phyloP scores from a whole-genome alignment of 2,888 invertebrate genomes.

The Plebejus melissa region DNA sequence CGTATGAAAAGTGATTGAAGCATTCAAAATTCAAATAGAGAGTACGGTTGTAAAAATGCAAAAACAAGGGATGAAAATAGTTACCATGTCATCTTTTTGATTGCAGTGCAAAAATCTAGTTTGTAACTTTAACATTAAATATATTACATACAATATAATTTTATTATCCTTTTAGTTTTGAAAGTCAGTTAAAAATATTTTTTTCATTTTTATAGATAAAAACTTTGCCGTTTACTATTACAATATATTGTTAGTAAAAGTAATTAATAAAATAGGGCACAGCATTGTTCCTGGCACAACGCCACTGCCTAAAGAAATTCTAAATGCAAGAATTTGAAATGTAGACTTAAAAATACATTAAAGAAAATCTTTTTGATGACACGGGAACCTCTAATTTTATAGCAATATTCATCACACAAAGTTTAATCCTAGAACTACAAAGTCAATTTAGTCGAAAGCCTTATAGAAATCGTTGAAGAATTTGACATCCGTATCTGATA shows the following conservation, averaged over 20 bases:
- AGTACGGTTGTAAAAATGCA: background rate
- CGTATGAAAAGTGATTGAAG: background rate
- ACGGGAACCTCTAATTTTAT: too few species aligned
- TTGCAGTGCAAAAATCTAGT: background rate
- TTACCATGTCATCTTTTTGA: background rate
- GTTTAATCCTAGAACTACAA: background rate
- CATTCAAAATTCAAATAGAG: background rate
- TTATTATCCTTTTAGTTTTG: too few species aligned
- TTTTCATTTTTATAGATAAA: too few species aligned
- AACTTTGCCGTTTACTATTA: too few species aligned
- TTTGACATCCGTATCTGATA: background rate
- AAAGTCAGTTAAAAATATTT: too few species aligned
- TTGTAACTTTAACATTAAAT: background rate
- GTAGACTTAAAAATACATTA: background rate
- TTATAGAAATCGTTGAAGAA: background rate
- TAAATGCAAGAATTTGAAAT: background rate
- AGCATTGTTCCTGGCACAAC: background rate
- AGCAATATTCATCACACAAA: background rate
- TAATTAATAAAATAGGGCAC: background rate
- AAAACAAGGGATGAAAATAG: background rate
- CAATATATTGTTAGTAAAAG: too few species aligned
- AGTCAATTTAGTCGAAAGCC: background rate
- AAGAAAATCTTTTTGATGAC: background rate
- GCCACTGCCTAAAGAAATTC: background rate
- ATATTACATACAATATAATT: too few species aligned